phyloP scores from a whole-genome alignment of 2,113 vertebrate species.

The Stictonetta naevosa region DNA sequence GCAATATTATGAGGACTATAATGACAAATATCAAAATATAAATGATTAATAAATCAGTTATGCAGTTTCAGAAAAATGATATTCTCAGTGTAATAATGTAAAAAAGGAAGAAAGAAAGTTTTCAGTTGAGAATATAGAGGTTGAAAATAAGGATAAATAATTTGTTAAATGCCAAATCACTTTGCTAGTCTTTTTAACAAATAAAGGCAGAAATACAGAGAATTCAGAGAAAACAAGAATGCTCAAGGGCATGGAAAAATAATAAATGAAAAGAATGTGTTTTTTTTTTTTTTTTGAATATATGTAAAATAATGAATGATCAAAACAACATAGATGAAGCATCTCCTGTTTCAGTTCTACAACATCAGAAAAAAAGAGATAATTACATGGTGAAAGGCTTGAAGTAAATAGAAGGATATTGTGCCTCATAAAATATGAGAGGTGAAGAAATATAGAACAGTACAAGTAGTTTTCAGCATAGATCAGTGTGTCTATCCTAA shows the following conservation, averaged over 20 bases:
- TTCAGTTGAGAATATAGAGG: neutral
- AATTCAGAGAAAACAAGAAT: neutral
- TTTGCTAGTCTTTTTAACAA: neutral
- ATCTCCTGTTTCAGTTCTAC: neutral
- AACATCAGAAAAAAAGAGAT: neutral
- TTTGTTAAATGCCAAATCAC: neutral
- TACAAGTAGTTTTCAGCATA: fast-evolving
- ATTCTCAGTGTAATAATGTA: neutral
- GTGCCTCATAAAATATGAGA: neutral
- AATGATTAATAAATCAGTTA: slow-evolving; percentile 18
- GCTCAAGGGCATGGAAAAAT: neutral
- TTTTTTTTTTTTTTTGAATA: neutral
- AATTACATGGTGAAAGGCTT: neutral
- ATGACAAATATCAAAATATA: neutral
- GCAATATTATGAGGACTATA: neutral
- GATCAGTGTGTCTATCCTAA: neutral
- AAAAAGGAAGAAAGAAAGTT: neutral
- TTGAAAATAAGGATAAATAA: neutral
- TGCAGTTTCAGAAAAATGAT: neutral
- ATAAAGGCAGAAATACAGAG: neutral
- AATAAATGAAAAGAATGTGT: neutral
- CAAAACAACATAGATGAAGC: neutral
- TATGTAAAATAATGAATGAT: neutral
- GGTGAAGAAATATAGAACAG: neutral
- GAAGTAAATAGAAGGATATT: neutral